A percentile compares a stretch with the other conserved stretches of the same genome.
phyloP scores from a whole-genome alignment of 23 tunicate genomes.

The Styela clava region DNA sequence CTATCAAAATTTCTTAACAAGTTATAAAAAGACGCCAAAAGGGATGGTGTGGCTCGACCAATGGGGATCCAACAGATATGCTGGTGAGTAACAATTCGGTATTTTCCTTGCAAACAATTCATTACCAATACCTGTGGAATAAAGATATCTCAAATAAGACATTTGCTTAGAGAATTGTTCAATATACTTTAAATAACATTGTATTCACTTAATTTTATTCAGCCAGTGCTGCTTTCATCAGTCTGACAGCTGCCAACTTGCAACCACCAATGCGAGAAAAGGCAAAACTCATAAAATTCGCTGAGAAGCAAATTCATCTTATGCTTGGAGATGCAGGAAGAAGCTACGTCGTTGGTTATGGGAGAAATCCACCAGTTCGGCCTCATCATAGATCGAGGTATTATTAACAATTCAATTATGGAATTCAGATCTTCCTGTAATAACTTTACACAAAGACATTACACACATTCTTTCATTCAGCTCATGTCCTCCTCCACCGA shows the following conservation, averaged over 20 bases:
- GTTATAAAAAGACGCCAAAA: conserved; percentile 55
- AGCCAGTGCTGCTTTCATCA: conserved; percentile 90
- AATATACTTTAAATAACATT: too few species aligned
- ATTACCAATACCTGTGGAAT: too few species aligned
- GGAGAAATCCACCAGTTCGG: conserved; percentile 65
- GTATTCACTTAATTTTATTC: conserved; percentile 8
- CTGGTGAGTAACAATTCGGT: too few species aligned
- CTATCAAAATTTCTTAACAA: conserved; percentile 57
- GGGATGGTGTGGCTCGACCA: conserved; percentile 83
- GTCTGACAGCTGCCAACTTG: conserved; percentile 48
- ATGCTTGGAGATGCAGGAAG: conserved; percentile 82
- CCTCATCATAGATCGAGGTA: conserved; percentile 95
- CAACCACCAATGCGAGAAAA: conserved; percentile 66
- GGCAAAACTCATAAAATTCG: conserved; percentile 36
- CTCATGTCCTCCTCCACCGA: conserved; percentile 80
- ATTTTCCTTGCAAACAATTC: too few species aligned
- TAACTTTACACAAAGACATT: too few species aligned
- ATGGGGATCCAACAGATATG: conserved; percentile 85
- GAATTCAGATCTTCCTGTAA: too few species aligned
- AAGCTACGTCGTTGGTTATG: conserved; percentile 85
- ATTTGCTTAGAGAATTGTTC: too few species aligned
- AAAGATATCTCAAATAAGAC: too few species aligned
- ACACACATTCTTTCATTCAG: conserved; percentile 34
- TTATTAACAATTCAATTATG: neutral
- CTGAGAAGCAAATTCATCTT: conserved; percentile 65